Base-by-base conservation (phyloP, 2,797 vertebrate species). In the Glyptemys insculpta region DNA sequence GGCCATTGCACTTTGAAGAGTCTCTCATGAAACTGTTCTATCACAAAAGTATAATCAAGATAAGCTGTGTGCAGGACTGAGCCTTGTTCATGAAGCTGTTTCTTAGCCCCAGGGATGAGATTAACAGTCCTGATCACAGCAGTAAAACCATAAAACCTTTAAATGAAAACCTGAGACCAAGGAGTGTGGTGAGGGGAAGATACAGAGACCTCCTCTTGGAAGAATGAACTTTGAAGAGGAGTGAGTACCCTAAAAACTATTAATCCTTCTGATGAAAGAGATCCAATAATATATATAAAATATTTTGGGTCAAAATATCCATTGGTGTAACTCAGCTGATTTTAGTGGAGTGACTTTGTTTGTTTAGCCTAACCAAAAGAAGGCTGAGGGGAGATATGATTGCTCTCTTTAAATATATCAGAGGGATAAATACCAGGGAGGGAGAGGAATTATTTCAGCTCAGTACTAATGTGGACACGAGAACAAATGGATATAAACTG, bases 201-300 rank as follows among this genome's bases (percentile, higher is more conserved):
- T 57, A n/a, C 8, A 50, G 68, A 65, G 14, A 41, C 76, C n/a
- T 41, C 8, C 21, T 65, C 57, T 52, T 81, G n/a, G 49, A 1
- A 49, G 27, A 90, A 92, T 11, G 5, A 49, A 74, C 56, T 53
- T 29, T 87, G 5, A 52, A 57, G 57, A 87, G 62, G 19, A 68
- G 16, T 65, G n/a, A n/a, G 10, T 5, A 23, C 59, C 8, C 50
- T 68, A 37, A 12, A 2, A 10, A 8, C 16, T 8, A 59, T 41
- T 65, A 74, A 49, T 49, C 87, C 2, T 27, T 65, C 15, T n/a
- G 87, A 44, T 44, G 44, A 44, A 53, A 56, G 47, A 29, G 3
- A 19, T 2, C 1, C 7, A 29, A 31, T 31, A 57, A 18, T 0
- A 0, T 2, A 19, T 19, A 65, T 9, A 23, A 37, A n/a, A 23